Percentiles rank a stretch among this genome's conserved stretches.
Evolutionary conservation across 2,888 invertebrate genomes (phyloP).

Genomic region (Neuroscelio doddi): DNA sequence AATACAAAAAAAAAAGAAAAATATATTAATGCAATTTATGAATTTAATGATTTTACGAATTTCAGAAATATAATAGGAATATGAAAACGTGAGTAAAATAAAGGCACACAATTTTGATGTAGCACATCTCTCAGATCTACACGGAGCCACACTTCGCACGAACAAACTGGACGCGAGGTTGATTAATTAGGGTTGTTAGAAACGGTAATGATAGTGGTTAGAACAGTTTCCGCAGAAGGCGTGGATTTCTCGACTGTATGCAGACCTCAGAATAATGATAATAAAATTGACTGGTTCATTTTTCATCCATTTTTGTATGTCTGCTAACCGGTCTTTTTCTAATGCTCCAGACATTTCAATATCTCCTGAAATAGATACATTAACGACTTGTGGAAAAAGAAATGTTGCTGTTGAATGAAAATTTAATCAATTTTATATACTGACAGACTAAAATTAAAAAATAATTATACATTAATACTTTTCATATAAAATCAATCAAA

Average conservation of each 20-base stretch:
- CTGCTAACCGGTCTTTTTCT: background rate
- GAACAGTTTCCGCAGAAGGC: slow-evolving; percentile 13
- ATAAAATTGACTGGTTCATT: background rate
- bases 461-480: too few relatives aligned
- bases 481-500: too few relatives aligned
- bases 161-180: slow-evolving; percentile 9
- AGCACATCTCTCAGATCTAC: background rate
- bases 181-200: slow-evolving; percentile 40
- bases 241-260: slow-evolving; percentile 20
- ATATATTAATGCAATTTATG: too few relatives aligned
- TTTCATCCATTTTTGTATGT: background rate
- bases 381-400: too few relatives aligned
- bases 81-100: background rate
- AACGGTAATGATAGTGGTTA: slow-evolving; percentile 39
- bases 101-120: background rate
- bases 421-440: too few relatives aligned
- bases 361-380: background rate
- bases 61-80: background rate
- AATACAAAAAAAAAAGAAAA: too few relatives aligned
- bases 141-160: slow-evolving; percentile 3
- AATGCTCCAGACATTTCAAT: background rate
- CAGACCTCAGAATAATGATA: background rate
- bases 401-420: too few relatives aligned
- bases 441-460: too few relatives aligned
- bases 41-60: background rate